Evolutionary conservation across 2,888 invertebrate species (phyloP), one percentile per base, ranked within the genome.

Genomic region (Toxonevra muliebris): DNA sequence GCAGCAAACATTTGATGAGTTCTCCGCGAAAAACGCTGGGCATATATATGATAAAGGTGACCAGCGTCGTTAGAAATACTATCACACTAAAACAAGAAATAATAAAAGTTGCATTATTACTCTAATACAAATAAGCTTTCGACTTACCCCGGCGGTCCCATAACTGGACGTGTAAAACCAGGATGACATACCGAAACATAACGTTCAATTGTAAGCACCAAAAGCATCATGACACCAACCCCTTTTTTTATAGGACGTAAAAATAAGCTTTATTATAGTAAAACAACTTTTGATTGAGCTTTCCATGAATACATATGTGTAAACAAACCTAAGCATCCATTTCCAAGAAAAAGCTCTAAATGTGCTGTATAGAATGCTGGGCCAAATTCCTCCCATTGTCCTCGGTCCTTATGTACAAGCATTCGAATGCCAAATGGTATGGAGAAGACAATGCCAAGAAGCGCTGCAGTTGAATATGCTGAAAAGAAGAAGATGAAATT

Each of bases 401-500:
- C 90, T 12, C 87, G 86, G 79, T 91, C 90, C 72, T 88, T 87
- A 82, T 91, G 90, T 62, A 90, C 87, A 60, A 90, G 85, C 73
- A 91, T 90, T 58, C 91, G 87, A 79, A 90, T 87, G 55, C 90
- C 88, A 81, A 92, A 90, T 53, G 91, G 89, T 67, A 92, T 88
- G 72, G 91, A 91, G 76, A 91, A 90, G 48, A 90, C 80, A 74
- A 92, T 91, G 15, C 91, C 90, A 78, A 92, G 86, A 63, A 93
- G 87, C 48, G 93, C 92, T 13, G 93, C 92, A 3, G 90, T 89
- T n/a, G 93, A 93, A 79, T 93, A 90, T 63, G 92, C 92, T 89
- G 87, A 9, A 87, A 87, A 13, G 42, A 2, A 53, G 60, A 65
- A 64, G 2, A 30, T 30, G 30, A 7, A 30, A 7, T 30, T 30